Conservation (phyloP, 2,888 invertebrate genomes). For the Lithophane socia region DNA sequence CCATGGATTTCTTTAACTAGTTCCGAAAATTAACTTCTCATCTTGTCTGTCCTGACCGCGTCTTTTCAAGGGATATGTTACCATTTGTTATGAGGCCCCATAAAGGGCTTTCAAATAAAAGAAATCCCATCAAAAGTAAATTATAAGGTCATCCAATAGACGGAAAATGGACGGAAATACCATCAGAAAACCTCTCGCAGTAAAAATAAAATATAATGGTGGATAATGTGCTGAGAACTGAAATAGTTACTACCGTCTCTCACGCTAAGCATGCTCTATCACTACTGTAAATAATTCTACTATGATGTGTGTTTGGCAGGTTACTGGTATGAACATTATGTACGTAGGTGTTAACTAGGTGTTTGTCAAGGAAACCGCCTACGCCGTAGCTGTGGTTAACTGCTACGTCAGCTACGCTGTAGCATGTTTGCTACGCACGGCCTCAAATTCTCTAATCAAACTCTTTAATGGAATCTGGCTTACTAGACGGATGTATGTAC, state of each 20-base stretch:
- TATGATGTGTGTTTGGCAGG: neutral
- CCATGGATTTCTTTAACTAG: constrained; percentile 14
- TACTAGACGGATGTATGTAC: neutral
- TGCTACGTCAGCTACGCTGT: constrained; percentile 31
- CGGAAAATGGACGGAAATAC: constrained; percentile 46
- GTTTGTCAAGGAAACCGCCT: constrained; percentile 26
- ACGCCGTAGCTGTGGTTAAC: constrained; percentile 44
- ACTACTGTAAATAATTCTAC: constrained; percentile 1
- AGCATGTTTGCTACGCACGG: constrained; percentile 31
- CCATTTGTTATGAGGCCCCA: constrained; percentile 23
- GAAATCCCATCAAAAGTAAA: constrained; percentile 51
- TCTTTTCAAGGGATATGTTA: constrained; percentile 25
- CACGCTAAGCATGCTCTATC: constrained; percentile 40
- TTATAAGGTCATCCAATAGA: constrained; percentile 33
- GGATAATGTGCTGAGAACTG: constrained; percentile 43
- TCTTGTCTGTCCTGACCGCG: constrained; percentile 3
- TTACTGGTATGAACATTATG: constrained; percentile 9
- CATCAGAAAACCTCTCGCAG: constrained; percentile 38
- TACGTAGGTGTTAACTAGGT: constrained; percentile 14
- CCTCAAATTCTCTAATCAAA: neutral
- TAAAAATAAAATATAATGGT: constrained; percentile 56
- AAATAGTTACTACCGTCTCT: constrained; percentile 34
- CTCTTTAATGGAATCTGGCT: neutral
- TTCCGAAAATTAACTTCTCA: constrained; percentile 42
- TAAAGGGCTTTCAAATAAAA: constrained; percentile 48